These are phyloP conservation scores for Leptarthrus brevirostris DNA, from an alignment of 2,888 invertebrate species.

Conservation along the genomic window DNA sequence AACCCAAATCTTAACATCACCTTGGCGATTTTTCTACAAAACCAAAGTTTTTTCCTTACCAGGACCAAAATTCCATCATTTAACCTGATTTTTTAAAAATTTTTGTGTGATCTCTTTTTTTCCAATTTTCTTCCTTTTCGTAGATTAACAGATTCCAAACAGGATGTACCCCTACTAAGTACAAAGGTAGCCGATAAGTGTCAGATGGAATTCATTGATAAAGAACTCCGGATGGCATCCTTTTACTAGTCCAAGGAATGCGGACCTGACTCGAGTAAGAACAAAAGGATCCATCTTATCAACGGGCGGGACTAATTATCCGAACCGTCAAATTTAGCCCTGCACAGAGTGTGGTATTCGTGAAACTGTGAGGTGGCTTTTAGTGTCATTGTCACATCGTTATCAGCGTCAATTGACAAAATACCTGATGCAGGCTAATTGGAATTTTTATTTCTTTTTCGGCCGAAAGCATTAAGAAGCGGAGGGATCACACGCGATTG, in stretches of 20 bases:
- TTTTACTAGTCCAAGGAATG: background rate
- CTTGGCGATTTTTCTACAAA: too few relatives aligned
- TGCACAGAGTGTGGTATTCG: background rate
- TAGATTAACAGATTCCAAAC: background rate
- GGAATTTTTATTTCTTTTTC: constrained; percentile 1
- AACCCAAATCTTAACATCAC: too few relatives aligned
- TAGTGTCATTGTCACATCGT: background rate
- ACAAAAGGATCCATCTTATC: constrained; percentile 5
- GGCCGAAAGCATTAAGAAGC: background rate
- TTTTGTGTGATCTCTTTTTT: too few relatives aligned
- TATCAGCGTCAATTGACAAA: constrained; percentile 34
- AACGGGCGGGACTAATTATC: constrained; percentile 9
- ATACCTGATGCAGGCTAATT: constrained; percentile 36
- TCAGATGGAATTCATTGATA: background rate
- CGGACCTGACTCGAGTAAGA: background rate
- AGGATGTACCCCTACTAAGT: background rate
- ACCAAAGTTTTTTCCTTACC: too few relatives aligned
- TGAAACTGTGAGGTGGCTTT: background rate
- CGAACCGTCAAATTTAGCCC: background rate
- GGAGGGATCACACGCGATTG: background rate
- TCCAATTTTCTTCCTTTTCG: too few relatives aligned
- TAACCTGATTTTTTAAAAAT: too few relatives aligned
- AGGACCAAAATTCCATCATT: too few relatives aligned
- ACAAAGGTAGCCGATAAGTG: background rate
- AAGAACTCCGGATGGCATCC: background rate